phyloP scores from a whole-genome alignment of 2,888 invertebrate genomes.

The Drosophila mimica region DNA sequence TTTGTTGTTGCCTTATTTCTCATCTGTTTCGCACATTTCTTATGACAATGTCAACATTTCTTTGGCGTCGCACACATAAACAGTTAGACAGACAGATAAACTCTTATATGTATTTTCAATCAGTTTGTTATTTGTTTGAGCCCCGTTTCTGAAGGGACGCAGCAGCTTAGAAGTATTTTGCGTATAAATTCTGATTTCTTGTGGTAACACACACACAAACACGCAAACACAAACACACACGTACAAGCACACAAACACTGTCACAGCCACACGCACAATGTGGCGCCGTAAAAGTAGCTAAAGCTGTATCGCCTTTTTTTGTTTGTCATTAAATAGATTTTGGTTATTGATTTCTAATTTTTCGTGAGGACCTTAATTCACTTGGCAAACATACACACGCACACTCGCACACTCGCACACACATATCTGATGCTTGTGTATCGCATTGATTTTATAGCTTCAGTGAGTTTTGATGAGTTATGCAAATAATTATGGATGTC shows the following conservation, averaged over 20 bases:
- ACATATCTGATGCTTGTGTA: slow-evolving; percentile 21
- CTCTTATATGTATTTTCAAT: slow-evolving; percentile 62
- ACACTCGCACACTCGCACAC: neutral
- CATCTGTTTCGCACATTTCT: slow-evolving; percentile 56
- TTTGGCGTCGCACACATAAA: slow-evolving; percentile 39
- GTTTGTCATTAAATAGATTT: slow-evolving; percentile 68
- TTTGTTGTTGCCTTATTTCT: slow-evolving; percentile 34
- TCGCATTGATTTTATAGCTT: slow-evolving; percentile 59
- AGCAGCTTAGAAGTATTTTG: slow-evolving; percentile 44
- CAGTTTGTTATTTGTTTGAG: slow-evolving; percentile 56
- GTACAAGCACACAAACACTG: neutral
- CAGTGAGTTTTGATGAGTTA: slow-evolving; percentile 64
- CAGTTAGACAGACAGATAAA: slow-evolving; percentile 20
- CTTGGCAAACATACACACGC: slow-evolving; percentile 13
- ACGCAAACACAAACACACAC: neutral
- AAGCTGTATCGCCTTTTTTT: slow-evolving; percentile 35
- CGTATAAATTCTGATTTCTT: slow-evolving; percentile 57
- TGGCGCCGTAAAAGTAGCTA: slow-evolving; percentile 46
- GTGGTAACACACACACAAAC: slow-evolving; percentile 7
- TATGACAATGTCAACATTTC: slow-evolving; percentile 66
- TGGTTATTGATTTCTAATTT: slow-evolving; percentile 73
- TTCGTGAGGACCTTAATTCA: slow-evolving; percentile 46
- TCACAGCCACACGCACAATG: slow-evolving; percentile 12
- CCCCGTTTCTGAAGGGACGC: slow-evolving; percentile 34
- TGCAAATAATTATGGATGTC: slow-evolving; percentile 55